Percentiles rank a stretch among this genome's conserved stretches.
phyloP scores from a whole-genome alignment of 2,113 vertebrate species.

The Gobius niger region DNA sequence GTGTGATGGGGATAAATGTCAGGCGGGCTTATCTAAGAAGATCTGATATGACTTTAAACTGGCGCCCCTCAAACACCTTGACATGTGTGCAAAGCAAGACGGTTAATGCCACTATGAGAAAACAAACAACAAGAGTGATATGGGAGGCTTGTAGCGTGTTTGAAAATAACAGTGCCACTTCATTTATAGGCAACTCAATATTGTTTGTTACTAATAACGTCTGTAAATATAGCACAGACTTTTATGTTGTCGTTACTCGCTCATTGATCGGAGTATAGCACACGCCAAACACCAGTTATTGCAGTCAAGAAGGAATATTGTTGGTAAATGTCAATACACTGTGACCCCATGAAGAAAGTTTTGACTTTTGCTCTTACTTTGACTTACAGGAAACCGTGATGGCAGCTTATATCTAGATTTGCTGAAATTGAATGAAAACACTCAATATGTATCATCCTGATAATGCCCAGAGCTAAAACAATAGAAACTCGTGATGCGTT shows the following conservation, averaged over 20 bases:
- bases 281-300: too few species aligned
- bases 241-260: too few species aligned
- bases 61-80: conserved; percentile 61
- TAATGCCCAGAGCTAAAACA: conserved; percentile 1
- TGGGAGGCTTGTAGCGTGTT: conserved; percentile 27
- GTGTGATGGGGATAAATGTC: conserved; percentile 74
- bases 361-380: neutral
- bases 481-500: conserved; percentile 17
- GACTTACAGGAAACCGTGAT: neutral
- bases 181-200: neutral
- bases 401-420: conserved; percentile 1
- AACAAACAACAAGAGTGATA: conserved; percentile 16
- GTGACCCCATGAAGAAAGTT: neutral
- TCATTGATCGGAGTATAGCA: too few species aligned
- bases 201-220: neutral
- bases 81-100: conserved; percentile 46
- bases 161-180: conserved; percentile 18
- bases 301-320: neutral
- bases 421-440: conserved; percentile 1
- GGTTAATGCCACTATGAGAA: conserved; percentile 36
- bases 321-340: neutral
- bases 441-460: conserved; percentile 3
- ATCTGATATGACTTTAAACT: conserved; percentile 70
- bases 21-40: conserved; percentile 67
- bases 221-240: too few species aligned